Base-by-base conservation (phyloP, 2,797 vertebrate genomes). In the Coregonus suidteri region DNA sequence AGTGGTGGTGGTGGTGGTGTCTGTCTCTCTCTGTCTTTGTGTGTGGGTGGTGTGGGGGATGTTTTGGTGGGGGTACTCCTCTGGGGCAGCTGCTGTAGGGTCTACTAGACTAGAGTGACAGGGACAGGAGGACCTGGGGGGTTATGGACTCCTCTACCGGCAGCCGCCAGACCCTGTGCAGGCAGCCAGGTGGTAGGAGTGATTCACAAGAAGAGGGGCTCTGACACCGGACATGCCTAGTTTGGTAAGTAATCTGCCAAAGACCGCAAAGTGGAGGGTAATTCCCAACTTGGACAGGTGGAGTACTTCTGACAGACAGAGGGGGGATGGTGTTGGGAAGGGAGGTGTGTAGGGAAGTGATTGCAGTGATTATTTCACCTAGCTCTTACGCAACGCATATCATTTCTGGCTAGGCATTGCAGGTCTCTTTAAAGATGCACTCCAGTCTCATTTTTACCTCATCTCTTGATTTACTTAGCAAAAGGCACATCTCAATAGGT, bases 221-320 rank as follows among this genome's bases (percentile, higher is more conserved):
- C 77, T 41, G 74, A 66, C 18, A 72, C n/a, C 7, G n/a, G 56
- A 64, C 62, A 20, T 13, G n/a, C 74, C 69, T 80, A 65, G 67
- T 76, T 68, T 73, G 74, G 70, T 56, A 51, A 76, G 74, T 18
- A 47, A 72, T 79, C 74, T 56, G 69, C 30, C 31, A 9, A 41
- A 62, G 69, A 52, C 41, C 25, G 14, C 76, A 62, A 73, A 77
- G 59, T 67, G 51, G 31, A 65, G 14, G 78, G 47, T 34, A n/a
- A 67, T 68, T 76, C 74, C 70, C 74, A 73, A 73, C 66, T 71
- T 65, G 74, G 78, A 41, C 41, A 67, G 4, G 64, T 4, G 6
- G 34, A 31, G 25, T 25, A 16, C 13, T 52, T 20, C 9, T 25
- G 35, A 18, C 41, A 6, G 16, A 9, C 37, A 41, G 6, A 41